phyloP scores from a whole-genome alignment of 1,140 invertebrate genomes.

The Pseudomyrmex sp. region DNA sequence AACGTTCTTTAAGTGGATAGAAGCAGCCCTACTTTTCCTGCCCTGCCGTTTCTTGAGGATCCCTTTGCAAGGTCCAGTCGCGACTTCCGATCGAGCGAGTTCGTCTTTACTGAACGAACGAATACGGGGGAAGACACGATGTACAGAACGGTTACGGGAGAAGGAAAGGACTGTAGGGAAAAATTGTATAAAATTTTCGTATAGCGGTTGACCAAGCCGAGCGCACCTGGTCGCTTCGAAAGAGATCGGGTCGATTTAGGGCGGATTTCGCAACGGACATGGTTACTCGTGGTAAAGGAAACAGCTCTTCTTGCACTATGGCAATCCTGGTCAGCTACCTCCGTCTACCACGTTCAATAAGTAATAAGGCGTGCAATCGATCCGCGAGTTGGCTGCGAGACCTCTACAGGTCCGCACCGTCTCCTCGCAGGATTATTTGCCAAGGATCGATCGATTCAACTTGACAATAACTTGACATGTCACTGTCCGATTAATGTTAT shows the following conservation, averaged over 20 bases:
- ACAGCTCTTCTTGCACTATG: not conserved
- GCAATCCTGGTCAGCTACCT: slow-evolving; percentile 60
- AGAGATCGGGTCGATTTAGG: slow-evolving; percentile 63
- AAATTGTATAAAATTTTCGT: slow-evolving; percentile 35
- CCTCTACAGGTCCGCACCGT: not conserved
- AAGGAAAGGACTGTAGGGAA: slow-evolving; percentile 21
- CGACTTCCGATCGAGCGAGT: slow-evolving; percentile 58
- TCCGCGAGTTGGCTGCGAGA: slow-evolving; percentile 15
- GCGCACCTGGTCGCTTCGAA: slow-evolving; percentile 58
- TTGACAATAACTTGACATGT: slow-evolving; percentile 46
- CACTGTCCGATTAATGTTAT: slow-evolving; percentile 69
- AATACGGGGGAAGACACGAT: slow-evolving; percentile 10
- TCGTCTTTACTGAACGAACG: not conserved
- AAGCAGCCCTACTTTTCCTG: slow-evolving; percentile 48
- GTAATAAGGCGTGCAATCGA: slow-evolving; percentile 61
- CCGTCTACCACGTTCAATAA: slow-evolving; percentile 58
- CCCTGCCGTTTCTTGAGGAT: slow-evolving; percentile 20
- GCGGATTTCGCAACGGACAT: slow-evolving; percentile 41
- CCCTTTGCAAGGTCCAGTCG: slow-evolving; percentile 56
- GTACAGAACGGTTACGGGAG: slow-evolving; percentile 3
- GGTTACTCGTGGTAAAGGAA: slow-evolving; percentile 10
- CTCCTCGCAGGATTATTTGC: slow-evolving; percentile 53
- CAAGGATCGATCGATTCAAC: slow-evolving; percentile 43
- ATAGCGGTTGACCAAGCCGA: slow-evolving; percentile 55
- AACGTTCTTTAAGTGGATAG: slow-evolving; percentile 61